Percentiles rank a stretch among this genome's conserved stretches.
Conservation (phyloP, 2,113 vertebrate genomes). For the sheep (Ovis aries) region DNA sequence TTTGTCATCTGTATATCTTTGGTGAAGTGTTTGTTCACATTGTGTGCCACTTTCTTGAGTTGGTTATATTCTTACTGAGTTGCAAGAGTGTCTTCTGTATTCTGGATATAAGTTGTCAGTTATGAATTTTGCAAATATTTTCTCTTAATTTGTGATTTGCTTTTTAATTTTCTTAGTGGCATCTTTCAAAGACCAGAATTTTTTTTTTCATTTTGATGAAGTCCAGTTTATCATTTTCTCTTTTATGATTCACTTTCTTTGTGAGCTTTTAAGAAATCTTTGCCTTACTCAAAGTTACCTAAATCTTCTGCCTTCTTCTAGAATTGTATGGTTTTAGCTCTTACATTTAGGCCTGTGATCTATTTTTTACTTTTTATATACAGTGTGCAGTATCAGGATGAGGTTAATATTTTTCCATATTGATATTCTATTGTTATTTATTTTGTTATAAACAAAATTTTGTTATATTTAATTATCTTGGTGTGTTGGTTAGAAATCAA, state of each 20-base stretch:
- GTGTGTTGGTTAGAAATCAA: background rate
- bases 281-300: background rate
- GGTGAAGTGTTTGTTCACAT: background rate
- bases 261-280: background rate
- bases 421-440: background rate
- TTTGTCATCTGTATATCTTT: background rate
- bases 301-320: background rate
- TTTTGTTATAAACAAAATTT: background rate
- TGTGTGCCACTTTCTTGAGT: background rate
- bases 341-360: background rate
- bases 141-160: background rate
- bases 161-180: conserved; percentile 5
- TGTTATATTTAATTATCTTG: background rate
- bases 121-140: background rate
- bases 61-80: background rate
- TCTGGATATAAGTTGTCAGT: background rate
- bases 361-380: background rate
- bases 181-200: background rate
- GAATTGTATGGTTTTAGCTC: background rate
- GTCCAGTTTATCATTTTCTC: background rate
- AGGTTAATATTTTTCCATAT: background rate
- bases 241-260: background rate
- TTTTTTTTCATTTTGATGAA: background rate
- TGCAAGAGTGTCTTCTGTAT: background rate
- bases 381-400: background rate